phyloP scores from a whole-genome alignment of 2,888 invertebrate species.

The Pharmacophagus antenor region DNA sequence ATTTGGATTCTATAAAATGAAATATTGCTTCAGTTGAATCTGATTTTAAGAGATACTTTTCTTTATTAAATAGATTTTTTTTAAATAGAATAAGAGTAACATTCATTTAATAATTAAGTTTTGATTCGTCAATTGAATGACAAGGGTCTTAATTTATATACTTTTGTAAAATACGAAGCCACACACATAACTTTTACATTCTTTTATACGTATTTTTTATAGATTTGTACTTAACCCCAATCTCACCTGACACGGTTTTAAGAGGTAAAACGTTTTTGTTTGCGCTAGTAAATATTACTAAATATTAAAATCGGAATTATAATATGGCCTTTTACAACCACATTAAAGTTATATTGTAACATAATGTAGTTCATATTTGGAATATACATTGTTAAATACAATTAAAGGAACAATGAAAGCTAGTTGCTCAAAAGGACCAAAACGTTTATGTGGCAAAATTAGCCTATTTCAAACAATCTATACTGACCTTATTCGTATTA shows the following conservation, averaged over 20 bases:
- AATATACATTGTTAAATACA: conserved; percentile 41
- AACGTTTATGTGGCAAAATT: conserved; percentile 64
- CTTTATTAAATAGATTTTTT: neutral
- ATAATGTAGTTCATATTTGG: neutral
- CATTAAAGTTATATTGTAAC: too few species aligned
- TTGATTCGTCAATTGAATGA: too few species aligned
- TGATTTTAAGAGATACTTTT: neutral
- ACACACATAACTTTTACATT: too few species aligned
- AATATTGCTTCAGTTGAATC: conserved; percentile 15
- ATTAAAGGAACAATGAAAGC: conserved; percentile 58
- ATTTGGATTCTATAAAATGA: conserved; percentile 21
- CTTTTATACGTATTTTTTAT: too few species aligned
- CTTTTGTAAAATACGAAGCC: too few species aligned
- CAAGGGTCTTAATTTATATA: too few species aligned
- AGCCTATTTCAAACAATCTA: conserved; percentile 56
- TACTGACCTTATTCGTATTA: neutral
- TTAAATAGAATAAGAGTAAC: neutral
- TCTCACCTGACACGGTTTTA: too few species aligned
- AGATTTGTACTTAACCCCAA: too few species aligned
- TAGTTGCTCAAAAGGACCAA: conserved; percentile 68
- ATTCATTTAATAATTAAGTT: neutral
- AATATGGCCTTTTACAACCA: too few species aligned
- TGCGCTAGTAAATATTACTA: too few species aligned
- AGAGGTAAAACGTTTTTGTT: too few species aligned
- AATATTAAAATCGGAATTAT: too few species aligned